Conservation (phyloP, 2,113 vertebrate genomes). For the Strigops habroptila region DNA sequence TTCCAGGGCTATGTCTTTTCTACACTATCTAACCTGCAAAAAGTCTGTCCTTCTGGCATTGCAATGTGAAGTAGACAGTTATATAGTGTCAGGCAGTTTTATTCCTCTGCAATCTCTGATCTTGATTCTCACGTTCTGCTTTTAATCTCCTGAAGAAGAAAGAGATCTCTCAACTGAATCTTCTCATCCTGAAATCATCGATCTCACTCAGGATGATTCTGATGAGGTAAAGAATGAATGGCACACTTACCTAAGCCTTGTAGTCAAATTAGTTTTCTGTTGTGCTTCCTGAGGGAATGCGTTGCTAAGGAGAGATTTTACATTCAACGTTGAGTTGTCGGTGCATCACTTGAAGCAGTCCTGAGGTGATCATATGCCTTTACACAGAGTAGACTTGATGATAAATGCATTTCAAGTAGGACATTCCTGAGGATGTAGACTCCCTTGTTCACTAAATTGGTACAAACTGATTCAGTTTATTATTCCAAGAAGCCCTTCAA, state of each 20-base stretch:
- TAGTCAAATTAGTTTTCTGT: not conserved
- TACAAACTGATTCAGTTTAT: too few relatives aligned
- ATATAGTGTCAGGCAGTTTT: too few relatives aligned
- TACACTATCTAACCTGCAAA: too few relatives aligned
- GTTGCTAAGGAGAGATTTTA: not conserved
- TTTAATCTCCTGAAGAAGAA: not conserved
- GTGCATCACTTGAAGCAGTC: not conserved
- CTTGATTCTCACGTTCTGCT: too few relatives aligned
- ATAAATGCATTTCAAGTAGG: not conserved
- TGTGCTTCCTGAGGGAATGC: not conserved
- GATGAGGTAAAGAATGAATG: not conserved
- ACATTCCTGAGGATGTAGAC: not conserved
- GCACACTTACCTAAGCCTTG: not conserved
- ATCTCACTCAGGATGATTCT: too few relatives aligned
- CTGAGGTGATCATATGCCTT: not conserved
- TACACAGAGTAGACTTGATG: not conserved
- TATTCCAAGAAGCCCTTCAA: too few relatives aligned
- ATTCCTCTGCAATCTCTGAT: too few relatives aligned
- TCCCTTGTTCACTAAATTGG: not conserved
- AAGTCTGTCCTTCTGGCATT: too few relatives aligned
- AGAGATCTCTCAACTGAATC: not conserved
- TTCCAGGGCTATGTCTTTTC: too few relatives aligned
- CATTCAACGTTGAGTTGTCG: not conserved
- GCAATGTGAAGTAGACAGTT: too few relatives aligned
- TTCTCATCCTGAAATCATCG: not conserved